Evolutionary conservation across 2,797 vertebrate species (phyloP), one percentile per base, ranked within the genome.

Genomic region (Vespertilio murinus): DNA sequence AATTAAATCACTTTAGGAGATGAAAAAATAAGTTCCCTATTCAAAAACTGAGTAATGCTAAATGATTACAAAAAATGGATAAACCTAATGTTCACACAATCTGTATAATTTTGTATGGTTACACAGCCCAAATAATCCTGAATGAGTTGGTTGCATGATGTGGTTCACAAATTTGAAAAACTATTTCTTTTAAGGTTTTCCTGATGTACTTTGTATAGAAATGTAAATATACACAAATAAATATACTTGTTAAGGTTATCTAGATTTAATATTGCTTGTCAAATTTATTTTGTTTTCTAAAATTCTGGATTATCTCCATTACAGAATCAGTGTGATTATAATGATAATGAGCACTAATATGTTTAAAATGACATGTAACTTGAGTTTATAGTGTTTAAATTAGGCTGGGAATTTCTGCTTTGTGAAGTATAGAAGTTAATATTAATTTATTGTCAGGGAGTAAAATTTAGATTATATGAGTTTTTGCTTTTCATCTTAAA

Each of bases 1-100:
- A 88, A 88, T 75, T 75, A 94, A 93, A 28, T 93, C 54, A 71
- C 6, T 84, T 91, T 70, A 91, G 47, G 88, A 65, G 17, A 52
- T 86, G 23, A 70, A 65, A 86, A 86, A 90, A 45, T 64, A 18
- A 11, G 40, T 93, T 74, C 2, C 7, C 4, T 52, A 22, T 74
- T 87, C 20, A 45, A 28, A 33, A 67, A 73, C 40, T 40, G 69
- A 38, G n/a, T 71, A 90, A 83, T 78, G 54, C 30, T 67, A n/a
- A 84, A 56, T 65, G 20, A 85, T 69, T 88, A 69, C 16, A 91
- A 5, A 79, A 85, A 38, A 28, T 82, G 23, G 4, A 74, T 74
- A 45, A 52, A 69, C 14, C 33, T 65, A 79, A 33, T 69, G 17
- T 85, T 93, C 85, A 42, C 20, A 59, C 7, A 84, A 38, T 83